These are phyloP conservation scores for Ciona savignyi DNA, from an alignment of 23 tunicate species.

Conservation along the genomic window DNA sequence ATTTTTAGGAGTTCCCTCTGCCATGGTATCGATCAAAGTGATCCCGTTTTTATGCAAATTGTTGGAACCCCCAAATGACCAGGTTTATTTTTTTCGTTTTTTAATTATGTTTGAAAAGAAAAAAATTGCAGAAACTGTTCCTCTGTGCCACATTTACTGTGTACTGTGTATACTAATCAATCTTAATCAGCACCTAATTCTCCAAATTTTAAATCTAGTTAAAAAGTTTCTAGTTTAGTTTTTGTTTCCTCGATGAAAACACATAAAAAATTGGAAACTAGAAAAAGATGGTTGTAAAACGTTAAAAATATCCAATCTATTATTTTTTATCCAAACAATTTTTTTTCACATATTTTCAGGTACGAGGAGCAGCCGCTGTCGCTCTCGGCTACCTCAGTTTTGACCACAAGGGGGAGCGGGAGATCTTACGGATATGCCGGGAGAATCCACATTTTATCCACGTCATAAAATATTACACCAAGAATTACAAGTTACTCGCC, in stretches of 20 bases:
- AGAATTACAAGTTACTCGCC: conserved; percentile 71
- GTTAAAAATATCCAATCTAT: too few species aligned
- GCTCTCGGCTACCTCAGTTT: conserved; percentile 83
- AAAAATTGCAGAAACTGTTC: background rate
- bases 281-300: too few species aligned
- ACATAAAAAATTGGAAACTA: too few species aligned
- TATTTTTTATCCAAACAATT: too few species aligned
- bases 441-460: conserved; percentile 55
- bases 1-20: conserved; percentile 67
- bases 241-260: too few species aligned
- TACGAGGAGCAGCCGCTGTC: conserved; percentile 71
- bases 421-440: conserved; percentile 56
- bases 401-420: conserved; percentile 76
- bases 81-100: too few species aligned
- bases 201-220: too few species aligned
- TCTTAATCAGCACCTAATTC: too few species aligned
- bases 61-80: conserved; percentile 42
- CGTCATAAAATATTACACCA: conserved; percentile 70
- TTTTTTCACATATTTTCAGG: conserved; percentile 12
- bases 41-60: conserved; percentile 36
- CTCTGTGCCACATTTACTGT: background rate
- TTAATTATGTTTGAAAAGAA: too few species aligned
- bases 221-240: too few species aligned
- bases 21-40: conserved; percentile 66
- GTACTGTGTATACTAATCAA: too few species aligned